Percentiles rank a stretch among this genome's conserved stretches.
phyloP scores from a whole-genome alignment of 2,797 vertebrate genomes.

The Clarias laeviceps region DNA sequence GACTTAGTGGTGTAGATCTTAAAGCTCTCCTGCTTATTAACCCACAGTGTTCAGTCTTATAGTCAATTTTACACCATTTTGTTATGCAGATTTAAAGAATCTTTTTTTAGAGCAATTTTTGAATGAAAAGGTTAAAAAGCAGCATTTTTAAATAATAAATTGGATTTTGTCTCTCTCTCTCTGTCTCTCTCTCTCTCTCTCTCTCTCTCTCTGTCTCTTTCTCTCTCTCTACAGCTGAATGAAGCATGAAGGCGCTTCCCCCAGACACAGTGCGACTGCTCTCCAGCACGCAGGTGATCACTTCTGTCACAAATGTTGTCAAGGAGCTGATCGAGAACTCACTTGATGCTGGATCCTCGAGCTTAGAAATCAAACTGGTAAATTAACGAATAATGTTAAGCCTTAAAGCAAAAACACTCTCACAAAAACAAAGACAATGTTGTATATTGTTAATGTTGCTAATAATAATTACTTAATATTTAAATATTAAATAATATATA shows the following conservation, averaged over 20 bases:
- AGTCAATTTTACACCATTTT: background rate
- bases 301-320: conserved; percentile 88
- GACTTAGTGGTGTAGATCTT: background rate
- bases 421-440: background rate
- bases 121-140: background rate
- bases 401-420: background rate
- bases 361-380: conserved; percentile 90
- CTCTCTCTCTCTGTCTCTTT: background rate
- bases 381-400: background rate
- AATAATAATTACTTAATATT: background rate
- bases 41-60: background rate
- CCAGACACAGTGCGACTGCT: conserved; percentile 83
- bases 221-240: background rate
- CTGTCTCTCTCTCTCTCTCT: too few relatives aligned
- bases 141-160: background rate
- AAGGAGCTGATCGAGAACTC: conserved; percentile 95
- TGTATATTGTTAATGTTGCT: background rate
- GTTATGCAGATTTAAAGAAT: background rate
- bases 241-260: conserved; percentile 86
- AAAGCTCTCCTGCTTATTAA: background rate
- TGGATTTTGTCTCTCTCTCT: background rate
- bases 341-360: conserved; percentile 86
- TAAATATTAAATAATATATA: too few relatives aligned
- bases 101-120: background rate
- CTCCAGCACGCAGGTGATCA: conserved; percentile 92